Evolutionary conservation across 2,113 vertebrate genomes (phyloP).

Genomic region (Dromiciops gliroides): DNA sequence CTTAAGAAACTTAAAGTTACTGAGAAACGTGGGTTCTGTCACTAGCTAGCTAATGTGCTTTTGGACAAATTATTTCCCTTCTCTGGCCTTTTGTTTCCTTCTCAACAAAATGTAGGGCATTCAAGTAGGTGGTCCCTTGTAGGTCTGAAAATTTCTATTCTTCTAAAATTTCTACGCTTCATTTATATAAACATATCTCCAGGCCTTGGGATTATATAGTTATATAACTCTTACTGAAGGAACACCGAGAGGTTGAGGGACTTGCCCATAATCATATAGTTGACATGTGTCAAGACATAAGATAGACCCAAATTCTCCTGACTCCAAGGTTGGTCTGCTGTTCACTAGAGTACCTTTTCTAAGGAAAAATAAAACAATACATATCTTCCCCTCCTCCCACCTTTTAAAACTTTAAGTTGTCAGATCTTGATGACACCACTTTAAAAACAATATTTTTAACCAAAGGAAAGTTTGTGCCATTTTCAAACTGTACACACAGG

Average conservation of each 20-base stretch:
- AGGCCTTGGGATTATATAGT: neutral
- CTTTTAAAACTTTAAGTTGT: neutral
- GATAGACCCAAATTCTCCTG: neutral
- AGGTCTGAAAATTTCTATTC: neutral
- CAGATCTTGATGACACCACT: neutral
- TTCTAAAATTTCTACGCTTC: neutral
- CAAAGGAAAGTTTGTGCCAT: conserved; percentile 58
- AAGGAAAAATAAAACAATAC: neutral
- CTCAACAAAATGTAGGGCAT: neutral
- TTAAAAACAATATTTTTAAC: conserved; percentile 48
- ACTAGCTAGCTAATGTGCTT: neutral
- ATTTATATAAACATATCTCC: neutral
- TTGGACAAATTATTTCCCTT: neutral
- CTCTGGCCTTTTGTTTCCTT: neutral
- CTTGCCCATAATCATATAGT: neutral
- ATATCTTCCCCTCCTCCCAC: neutral
- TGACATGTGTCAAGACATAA: neutral
- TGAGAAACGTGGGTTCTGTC: neutral
- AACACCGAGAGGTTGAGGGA: neutral
- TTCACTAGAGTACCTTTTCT: neutral
- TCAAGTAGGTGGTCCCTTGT: neutral
- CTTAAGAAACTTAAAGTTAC: neutral
- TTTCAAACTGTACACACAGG: conserved; percentile 49
- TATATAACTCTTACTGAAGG: neutral
- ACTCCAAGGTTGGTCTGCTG: neutral